These are phyloP conservation scores for Caiman crocodilus DNA, from an alignment of 2,797 vertebrate species.

Conservation along the genomic window DNA sequence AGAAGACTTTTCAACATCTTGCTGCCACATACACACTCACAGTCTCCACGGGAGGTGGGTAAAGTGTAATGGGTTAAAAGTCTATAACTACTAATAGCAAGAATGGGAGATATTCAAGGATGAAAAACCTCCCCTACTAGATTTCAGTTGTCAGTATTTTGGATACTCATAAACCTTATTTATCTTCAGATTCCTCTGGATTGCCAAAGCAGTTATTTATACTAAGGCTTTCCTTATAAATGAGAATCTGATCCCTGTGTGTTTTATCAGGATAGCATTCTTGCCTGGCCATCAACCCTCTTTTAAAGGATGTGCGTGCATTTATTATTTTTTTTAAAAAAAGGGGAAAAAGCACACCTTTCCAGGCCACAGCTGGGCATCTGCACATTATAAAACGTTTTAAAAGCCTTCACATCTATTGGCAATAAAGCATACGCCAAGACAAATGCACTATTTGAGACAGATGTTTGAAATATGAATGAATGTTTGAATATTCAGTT, in stretches of 20 bases:
- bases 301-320: neutral
- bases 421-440: conserved; percentile 64
- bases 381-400: conserved; percentile 72
- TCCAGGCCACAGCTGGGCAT: conserved; percentile 44
- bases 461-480: conserved; percentile 83
- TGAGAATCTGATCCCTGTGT: neutral
- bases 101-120: neutral
- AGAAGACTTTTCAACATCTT: neutral
- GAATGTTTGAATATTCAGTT: conserved; percentile 84
- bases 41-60: neutral
- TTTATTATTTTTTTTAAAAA: conserved; percentile 12
- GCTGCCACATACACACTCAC: neutral
- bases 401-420: conserved; percentile 56
- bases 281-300: neutral
- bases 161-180: neutral
- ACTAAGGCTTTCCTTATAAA: neutral
- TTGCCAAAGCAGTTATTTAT: neutral
- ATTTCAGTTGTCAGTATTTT: neutral
- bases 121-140: neutral
- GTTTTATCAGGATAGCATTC: neutral
- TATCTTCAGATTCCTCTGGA: neutral
- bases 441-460: conserved; percentile 69
- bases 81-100: neutral
- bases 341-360: neutral
- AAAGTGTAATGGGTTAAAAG: neutral